Conservation (phyloP, 2,888 invertebrate species). For the Kuschelorhynchus macadamiae region DNA sequence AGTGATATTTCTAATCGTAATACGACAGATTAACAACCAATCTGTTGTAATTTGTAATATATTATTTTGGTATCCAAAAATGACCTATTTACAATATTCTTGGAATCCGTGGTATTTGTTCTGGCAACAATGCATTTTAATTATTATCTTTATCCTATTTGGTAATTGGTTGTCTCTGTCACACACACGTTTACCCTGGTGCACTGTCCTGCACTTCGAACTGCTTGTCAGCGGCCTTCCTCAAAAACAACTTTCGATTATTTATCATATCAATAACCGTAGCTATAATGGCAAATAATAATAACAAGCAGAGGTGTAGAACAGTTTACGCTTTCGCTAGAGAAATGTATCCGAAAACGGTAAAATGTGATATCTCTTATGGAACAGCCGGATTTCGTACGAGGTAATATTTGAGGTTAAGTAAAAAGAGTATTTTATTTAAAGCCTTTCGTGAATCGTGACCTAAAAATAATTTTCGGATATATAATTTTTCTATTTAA, state of each 20-base stretch:
- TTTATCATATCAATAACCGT: conserved; percentile 27
- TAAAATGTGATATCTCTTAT: conserved; percentile 79
- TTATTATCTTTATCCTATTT: too few relatives aligned
- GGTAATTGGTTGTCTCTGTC: too few relatives aligned
- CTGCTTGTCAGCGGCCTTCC: not conserved
- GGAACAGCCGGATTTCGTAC: conserved; percentile 90
- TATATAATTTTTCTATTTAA: too few relatives aligned
- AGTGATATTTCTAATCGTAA: too few relatives aligned
- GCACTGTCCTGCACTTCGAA: not conserved
- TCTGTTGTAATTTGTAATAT: too few relatives aligned
- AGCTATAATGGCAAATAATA: conserved; percentile 60
- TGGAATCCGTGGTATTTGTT: too few relatives aligned
- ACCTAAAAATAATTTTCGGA: conserved; percentile 24
- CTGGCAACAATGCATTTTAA: too few relatives aligned
- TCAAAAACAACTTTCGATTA: conserved; percentile 42
- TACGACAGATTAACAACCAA: too few relatives aligned
- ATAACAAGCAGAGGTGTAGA: conserved; percentile 68
- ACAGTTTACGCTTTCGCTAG: conserved; percentile 84
- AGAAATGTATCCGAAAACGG: conserved; percentile 82
- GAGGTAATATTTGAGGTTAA: conserved; percentile 72
- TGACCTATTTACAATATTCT: too few relatives aligned
- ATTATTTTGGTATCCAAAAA: too few relatives aligned
- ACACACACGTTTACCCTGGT: not conserved
- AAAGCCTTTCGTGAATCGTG: conserved; percentile 31
- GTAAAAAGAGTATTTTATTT: conserved; percentile 37